Evolutionary conservation across 2,797 vertebrate species (phyloP), one percentile per base, ranked within the genome.

Genomic region (Chelon labrosus): DNA sequence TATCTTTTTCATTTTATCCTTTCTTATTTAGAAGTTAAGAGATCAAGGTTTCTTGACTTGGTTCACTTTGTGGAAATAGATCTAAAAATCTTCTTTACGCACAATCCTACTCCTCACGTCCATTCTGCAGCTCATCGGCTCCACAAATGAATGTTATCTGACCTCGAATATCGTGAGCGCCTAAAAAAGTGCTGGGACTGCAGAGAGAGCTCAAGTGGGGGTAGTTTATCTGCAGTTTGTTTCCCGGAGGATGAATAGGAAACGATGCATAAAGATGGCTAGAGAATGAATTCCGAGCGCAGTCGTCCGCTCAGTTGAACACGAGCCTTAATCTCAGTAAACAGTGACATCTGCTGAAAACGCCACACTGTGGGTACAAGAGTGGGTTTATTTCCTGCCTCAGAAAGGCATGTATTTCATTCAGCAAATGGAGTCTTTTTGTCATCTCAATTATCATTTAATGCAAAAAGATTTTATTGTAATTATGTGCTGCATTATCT

Each of bases 331-430:
- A 90, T 82, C 70, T 50, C 86, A 87, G 87, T 61, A 84, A 91
- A 91, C 90, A 88, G 83, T 90, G 90, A 92, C 91, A 92, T 92
- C 91, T 91, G 82, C 80, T 90, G 89, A 87, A 85, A 73, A 59
- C 44, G 54, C n/a, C 38, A 16, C 54, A 49, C 51, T 4, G 53
- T 71, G 14, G 69, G 59, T 59, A 60, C 57, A 19, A 53, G 37
- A 71, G 19, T 2, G 3, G 35, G 44, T 54, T 50, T 44, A 3
- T 55, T 56, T 54, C 4, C 62, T 61, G 70, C 51, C 6, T 60
- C 19, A 35, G 8, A 35, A 41, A 54, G 5, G 22, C 20, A 55
- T 9, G 19, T n/a, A 13, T 65, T 50, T 50, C 17, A 31, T 37
- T 52, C 19, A n/a, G 38, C 3, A 53, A 7, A 0, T 16, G 16